These are phyloP conservation scores for Cataglyphis livida DNA, from an alignment of 2,888 invertebrate species.

Conservation along the genomic window DNA sequence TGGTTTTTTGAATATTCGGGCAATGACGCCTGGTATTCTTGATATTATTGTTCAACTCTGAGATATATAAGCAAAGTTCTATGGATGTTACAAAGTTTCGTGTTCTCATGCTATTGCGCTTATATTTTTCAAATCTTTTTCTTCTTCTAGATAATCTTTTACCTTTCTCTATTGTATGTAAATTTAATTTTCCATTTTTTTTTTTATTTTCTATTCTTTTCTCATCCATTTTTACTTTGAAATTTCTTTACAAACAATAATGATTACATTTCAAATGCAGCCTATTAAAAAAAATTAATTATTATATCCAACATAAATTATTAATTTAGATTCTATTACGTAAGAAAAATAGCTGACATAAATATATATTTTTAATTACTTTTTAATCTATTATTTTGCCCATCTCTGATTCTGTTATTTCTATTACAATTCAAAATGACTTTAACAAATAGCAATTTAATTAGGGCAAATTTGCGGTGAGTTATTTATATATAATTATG, in stretches of 20 bases:
- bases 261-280: neutral
- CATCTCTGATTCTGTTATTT: neutral
- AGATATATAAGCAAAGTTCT: neutral
- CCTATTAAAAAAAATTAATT: neutral
- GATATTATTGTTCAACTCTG: neutral
- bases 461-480: neutral
- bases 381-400: neutral
- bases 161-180: neutral
- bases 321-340: slow-evolving; percentile 2
- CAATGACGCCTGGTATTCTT: neutral
- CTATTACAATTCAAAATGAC: neutral
- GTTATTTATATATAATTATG: slow-evolving; percentile 15
- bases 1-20: neutral
- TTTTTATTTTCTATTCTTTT: neutral
- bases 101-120: slow-evolving; percentile 1
- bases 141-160: neutral
- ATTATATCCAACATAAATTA: neutral
- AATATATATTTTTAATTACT: neutral
- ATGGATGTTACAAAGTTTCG: slow-evolving; percentile 17
- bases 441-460: neutral
- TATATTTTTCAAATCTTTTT: slow-evolving; percentile 6
- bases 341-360: neutral
- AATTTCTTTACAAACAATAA: neutral
- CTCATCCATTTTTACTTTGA: neutral
- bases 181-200: slow-evolving; percentile 3